Evolutionary conservation across 2,113 vertebrate species (phyloP).

Genomic region (Rhinolophus sinicus): DNA sequence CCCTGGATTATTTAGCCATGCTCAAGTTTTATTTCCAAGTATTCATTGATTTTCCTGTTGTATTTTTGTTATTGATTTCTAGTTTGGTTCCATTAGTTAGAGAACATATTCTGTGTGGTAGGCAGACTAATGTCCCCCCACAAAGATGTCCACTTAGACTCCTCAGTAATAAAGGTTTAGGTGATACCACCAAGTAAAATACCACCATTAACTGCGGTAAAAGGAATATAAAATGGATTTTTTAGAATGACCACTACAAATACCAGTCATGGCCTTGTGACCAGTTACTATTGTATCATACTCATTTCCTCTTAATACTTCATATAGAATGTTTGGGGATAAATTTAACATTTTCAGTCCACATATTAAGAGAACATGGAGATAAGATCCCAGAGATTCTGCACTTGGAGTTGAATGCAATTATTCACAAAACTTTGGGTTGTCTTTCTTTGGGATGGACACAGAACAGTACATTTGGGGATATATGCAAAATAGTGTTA

Average conservation of each 20-base stretch:
- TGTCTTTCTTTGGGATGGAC: background rate
- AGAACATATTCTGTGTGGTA: background rate
- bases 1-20: background rate
- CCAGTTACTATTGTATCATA: background rate
- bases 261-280: background rate
- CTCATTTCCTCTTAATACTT: background rate
- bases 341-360: background rate
- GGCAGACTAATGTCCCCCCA: background rate
- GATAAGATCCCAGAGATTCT: background rate
- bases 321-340: background rate
- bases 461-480: background rate
- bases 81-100: background rate
- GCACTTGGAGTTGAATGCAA: background rate
- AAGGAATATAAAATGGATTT: background rate
- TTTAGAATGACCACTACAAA: background rate
- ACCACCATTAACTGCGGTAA: background rate
- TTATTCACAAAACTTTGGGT: background rate
- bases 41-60: constrained; percentile 16
- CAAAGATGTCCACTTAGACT: background rate
- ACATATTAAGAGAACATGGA: background rate
- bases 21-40: background rate
- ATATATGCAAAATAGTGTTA: background rate
- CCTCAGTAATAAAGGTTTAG: background rate
- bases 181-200: background rate
- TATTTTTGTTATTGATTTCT: background rate